Evolutionary conservation across 2,113 vertebrate genomes (phyloP).

Genomic region (Melanocharis versteri): DNA sequence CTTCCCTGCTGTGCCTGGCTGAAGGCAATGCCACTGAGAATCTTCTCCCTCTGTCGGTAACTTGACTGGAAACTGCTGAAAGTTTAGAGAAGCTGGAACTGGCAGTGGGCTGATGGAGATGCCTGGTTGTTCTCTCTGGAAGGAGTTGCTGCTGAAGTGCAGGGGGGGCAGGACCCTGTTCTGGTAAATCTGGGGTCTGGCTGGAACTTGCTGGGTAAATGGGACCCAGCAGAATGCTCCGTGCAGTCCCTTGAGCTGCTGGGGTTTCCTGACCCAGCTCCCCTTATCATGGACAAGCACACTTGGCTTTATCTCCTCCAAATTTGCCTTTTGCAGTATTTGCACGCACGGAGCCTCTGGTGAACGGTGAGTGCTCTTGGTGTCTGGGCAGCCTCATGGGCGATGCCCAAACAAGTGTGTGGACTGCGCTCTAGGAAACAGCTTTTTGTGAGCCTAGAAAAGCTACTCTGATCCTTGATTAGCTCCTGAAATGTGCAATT

Average conservation of each 20-base stretch:
- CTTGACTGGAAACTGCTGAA: not conserved
- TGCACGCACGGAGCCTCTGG: not conserved
- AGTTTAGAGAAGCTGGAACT: not conserved
- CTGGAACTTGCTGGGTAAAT: not conserved
- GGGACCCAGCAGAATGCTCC: not conserved
- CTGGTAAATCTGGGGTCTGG: not conserved
- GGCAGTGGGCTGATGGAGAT: not conserved
- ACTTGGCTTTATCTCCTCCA: not conserved
- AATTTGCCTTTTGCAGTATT: not conserved
- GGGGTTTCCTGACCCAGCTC: not conserved
- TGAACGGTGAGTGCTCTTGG: not conserved
- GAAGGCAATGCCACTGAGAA: not conserved
- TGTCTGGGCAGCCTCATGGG: not conserved
- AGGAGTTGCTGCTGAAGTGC: not conserved
- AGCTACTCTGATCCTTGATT: not conserved
- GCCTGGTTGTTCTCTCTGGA: not conserved
- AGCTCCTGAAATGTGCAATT: slow-evolving; percentile 6
- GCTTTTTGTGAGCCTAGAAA: not conserved
- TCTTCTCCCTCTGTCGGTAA: not conserved
- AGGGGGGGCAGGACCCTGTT: not conserved
- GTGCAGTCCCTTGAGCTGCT: not conserved
- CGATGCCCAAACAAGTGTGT: not conserved
- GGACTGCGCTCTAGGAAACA: not conserved
- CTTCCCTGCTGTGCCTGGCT: not conserved
- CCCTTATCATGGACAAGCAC: not conserved